These are phyloP conservation scores for Neogobius melanostomus DNA, from an alignment of 2,113 vertebrate genomes.

Conservation along the genomic window DNA sequence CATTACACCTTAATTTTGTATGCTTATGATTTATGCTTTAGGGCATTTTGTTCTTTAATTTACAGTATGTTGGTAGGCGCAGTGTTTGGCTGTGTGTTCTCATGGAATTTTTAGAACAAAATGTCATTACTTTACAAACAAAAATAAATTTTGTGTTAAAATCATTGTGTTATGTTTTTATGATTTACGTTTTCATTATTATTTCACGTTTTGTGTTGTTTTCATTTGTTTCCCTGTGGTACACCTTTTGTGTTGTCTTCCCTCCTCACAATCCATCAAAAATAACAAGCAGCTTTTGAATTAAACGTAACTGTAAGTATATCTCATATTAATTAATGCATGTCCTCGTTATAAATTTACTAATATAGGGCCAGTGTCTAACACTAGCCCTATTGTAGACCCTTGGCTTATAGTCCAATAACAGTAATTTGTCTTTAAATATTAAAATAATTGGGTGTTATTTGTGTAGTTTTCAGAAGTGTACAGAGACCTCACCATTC, in stretches of 20 bases:
- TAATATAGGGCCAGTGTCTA: not conserved
- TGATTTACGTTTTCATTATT: slow-evolving; percentile 68
- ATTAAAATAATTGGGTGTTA: too few species aligned
- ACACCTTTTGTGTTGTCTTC: slow-evolving; percentile 11
- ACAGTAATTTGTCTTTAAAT: too few species aligned
- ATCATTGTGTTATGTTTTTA: slow-evolving; percentile 74
- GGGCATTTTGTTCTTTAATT: slow-evolving; percentile 66
- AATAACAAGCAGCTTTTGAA: slow-evolving; percentile 3
- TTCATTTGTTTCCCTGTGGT: slow-evolving; percentile 23
- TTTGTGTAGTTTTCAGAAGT: not conserved
- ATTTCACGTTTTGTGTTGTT: slow-evolving; percentile 29
- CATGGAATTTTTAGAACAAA: slow-evolving; percentile 47
- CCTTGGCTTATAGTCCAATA: not conserved
- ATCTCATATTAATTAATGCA: not conserved
- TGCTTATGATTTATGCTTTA: slow-evolving; percentile 63
- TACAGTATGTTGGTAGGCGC: slow-evolving; percentile 55
- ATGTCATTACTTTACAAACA: slow-evolving; percentile 62
- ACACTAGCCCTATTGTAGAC: not conserved
- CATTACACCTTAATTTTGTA: slow-evolving; percentile 23
- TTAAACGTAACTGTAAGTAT: slow-evolving; percentile 10
- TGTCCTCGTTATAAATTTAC: not conserved
- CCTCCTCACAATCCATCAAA: slow-evolving; percentile 2
- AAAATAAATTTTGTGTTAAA: slow-evolving; percentile 80
- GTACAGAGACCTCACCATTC: not conserved
- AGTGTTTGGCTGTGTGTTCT: slow-evolving; percentile 55